A percentile compares a stretch with the other conserved stretches of the same genome.
Conservation (phyloP, 1,140 invertebrate genomes). For the Cecropterus lyciades region DNA sequence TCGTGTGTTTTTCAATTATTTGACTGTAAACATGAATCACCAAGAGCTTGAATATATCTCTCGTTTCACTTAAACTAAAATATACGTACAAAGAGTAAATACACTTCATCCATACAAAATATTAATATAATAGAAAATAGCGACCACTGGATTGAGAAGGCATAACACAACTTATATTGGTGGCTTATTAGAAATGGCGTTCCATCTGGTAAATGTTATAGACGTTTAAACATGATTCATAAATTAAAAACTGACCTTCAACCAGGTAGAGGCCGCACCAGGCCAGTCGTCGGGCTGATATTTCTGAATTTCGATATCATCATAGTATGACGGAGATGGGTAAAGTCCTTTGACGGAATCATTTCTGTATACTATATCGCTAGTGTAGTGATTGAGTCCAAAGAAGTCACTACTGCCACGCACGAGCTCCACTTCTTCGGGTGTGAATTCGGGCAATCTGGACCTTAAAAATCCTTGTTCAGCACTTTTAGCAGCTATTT, state of each 20-base stretch:
- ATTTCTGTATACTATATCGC: constrained; percentile 59
- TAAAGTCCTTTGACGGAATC: constrained; percentile 42
- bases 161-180: too few relatives aligned
- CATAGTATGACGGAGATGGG: constrained; percentile 49
- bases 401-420: constrained; percentile 85
- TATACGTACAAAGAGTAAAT: too few relatives aligned
- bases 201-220: neutral
- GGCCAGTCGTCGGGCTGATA: constrained; percentile 48
- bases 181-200: too few relatives aligned
- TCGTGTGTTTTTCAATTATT: too few relatives aligned
- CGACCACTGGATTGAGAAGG: too few relatives aligned
- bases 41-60: too few relatives aligned
- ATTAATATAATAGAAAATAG: too few relatives aligned
- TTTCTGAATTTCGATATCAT: constrained; percentile 43
- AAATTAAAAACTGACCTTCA: constrained; percentile 39
- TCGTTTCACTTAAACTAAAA: too few relatives aligned
- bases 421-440: constrained; percentile 57
- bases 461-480: constrained; percentile 73
- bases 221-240: neutral
- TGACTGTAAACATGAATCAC: too few relatives aligned
- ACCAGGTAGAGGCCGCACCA: constrained; percentile 39
- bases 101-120: too few relatives aligned
- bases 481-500: constrained; percentile 80
- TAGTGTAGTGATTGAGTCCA: constrained; percentile 85
- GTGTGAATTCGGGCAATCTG: constrained; percentile 71